These are phyloP conservation scores for Galerucella calmariensis DNA, from an alignment of 2,888 invertebrate species.

Conservation along the genomic window DNA sequence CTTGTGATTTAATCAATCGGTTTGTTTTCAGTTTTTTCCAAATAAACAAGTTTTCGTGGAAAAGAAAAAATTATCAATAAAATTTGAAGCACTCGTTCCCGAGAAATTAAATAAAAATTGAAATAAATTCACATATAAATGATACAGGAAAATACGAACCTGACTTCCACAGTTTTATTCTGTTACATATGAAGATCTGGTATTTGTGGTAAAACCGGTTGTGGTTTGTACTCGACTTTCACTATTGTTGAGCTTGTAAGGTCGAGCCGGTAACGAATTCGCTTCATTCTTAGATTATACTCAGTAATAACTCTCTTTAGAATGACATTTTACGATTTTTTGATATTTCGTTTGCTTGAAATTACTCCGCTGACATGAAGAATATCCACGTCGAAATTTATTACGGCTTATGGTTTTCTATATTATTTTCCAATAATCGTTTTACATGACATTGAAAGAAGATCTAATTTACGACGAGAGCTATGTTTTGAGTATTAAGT, in stretches of 20 bases:
- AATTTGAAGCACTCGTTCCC: no score
- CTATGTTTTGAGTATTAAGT: neutral
- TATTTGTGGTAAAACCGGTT: conserved; percentile 56
- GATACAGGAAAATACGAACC: neutral
- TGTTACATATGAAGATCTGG: conserved; percentile 51
- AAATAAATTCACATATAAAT: no score
- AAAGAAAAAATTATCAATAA: no score
- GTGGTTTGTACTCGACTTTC: conserved; percentile 56
- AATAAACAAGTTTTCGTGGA: no score
- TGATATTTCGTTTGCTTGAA: conserved; percentile 46
- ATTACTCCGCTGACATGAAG: conserved; percentile 41
- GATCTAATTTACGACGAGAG: neutral
- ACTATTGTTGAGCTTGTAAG: conserved; percentile 50
- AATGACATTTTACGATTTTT: conserved; percentile 50
- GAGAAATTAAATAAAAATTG: no score
- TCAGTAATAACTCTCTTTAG: conserved; percentile 47
- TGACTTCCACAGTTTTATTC: conserved; percentile 4
- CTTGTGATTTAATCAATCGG: no score
- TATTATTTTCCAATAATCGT: conserved; percentile 25
- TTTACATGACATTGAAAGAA: conserved; percentile 6
- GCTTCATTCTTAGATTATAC: conserved; percentile 36
- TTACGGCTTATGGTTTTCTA: conserved; percentile 23
- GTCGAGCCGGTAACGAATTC: conserved; percentile 54
- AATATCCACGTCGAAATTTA: conserved; percentile 37
- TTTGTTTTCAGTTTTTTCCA: no score